phyloP scores from a whole-genome alignment of 2,797 vertebrate species.

The Psittacula derbiana region DNA sequence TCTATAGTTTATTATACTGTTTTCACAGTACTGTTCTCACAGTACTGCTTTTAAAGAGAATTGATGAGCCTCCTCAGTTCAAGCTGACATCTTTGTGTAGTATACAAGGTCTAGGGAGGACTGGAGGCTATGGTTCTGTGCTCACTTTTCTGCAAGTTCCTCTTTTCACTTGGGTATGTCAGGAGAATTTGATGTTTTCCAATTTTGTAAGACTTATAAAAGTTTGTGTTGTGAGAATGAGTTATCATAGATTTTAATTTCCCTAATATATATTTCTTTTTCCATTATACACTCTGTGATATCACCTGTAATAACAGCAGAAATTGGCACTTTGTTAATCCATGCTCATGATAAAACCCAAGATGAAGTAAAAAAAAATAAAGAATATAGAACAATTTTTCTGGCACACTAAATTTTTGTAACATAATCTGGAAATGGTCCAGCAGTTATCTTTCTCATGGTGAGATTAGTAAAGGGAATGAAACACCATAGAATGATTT shows the following conservation, averaged over 20 bases:
- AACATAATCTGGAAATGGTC: background rate
- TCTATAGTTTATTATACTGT: background rate
- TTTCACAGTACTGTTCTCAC: background rate
- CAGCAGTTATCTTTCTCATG: background rate
- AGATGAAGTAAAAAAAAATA: background rate
- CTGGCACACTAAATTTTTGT: background rate
- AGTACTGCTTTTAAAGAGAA: background rate
- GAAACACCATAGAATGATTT: background rate
- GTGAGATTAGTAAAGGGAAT: background rate
- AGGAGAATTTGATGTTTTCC: background rate
- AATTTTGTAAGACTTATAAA: slow-evolving; percentile 7
- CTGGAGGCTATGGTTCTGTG: background rate
- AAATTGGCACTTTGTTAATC: slow-evolving; percentile 19
- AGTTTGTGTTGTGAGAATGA: background rate
- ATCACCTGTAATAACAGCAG: background rate
- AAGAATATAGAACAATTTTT: background rate
- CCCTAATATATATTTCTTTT: slow-evolving; percentile 16
- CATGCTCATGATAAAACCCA: background rate
- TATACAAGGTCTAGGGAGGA: background rate
- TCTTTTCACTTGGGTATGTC: background rate
- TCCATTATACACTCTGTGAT: background rate
- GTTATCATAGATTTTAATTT: slow-evolving; percentile 35
- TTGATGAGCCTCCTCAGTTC: background rate
- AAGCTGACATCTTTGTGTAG: background rate
- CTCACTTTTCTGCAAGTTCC: background rate